These are phyloP conservation scores for Synergus gifuensis DNA, from an alignment of 2,888 invertebrate genomes.

Conservation along the genomic window DNA sequence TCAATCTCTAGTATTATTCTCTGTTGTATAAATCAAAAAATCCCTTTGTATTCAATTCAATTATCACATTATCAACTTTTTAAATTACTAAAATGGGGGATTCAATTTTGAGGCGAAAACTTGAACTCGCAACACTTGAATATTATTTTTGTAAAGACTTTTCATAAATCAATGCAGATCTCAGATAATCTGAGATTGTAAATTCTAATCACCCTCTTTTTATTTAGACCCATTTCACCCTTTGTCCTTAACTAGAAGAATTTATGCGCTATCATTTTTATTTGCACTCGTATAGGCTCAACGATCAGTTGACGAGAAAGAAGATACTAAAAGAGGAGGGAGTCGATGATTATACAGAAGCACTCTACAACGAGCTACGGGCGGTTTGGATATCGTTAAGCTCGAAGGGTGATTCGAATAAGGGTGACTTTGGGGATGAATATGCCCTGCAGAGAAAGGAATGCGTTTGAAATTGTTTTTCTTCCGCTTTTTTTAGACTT, in stretches of 20 bases:
- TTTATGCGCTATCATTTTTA: slow-evolving; percentile 37
- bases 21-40: background rate
- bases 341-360: slow-evolving; percentile 40
- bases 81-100: too few relatives aligned
- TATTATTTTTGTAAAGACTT: too few relatives aligned
- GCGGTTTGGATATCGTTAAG: slow-evolving; percentile 54
- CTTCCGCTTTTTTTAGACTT: slow-evolving; percentile 22
- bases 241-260: slow-evolving; percentile 16
- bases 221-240: slow-evolving; percentile 5
- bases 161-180: background rate
- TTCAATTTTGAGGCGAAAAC: too few relatives aligned
- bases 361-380: slow-evolving; percentile 44
- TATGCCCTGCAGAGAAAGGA: slow-evolving; percentile 48
- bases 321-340: slow-evolving; percentile 20
- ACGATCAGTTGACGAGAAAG: slow-evolving; percentile 30
- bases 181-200: background rate
- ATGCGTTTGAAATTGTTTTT: slow-evolving; percentile 38
- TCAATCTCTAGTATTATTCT: background rate
- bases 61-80: background rate
- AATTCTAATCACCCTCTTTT: background rate
- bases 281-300: slow-evolving; percentile 29
- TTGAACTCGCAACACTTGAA: too few relatives aligned
- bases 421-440: slow-evolving; percentile 50
- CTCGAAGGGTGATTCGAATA: slow-evolving; percentile 38
- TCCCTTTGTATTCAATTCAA: background rate